Base-by-base conservation (phyloP, 1,140 invertebrate genomes). In the Papilio aristodemus region DNA sequence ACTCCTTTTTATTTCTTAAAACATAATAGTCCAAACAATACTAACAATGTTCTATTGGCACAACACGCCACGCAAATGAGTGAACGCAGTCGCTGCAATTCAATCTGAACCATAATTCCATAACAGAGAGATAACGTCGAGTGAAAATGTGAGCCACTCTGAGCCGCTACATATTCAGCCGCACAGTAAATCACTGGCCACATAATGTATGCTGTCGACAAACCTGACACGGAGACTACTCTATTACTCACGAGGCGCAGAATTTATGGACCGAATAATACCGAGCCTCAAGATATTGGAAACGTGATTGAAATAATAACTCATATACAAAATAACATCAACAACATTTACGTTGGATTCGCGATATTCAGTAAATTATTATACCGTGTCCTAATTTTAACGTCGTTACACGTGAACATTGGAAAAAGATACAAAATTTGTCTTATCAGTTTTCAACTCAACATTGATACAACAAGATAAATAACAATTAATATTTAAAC, bases 251-350 rank as follows among this genome's bases (percentile, higher is more conserved):
- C 72, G 71, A 78, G 77, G 69, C 78, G 73, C 73, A 78, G 75
- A 86, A 88, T 87, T 87, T 88, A 87, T 86, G 85, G 84, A 84
- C 75, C 84, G 77, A 84, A 85, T 83, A 85, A 85, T 78, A 83
- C 71, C 69, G 67, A 77, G 75, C 72, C 77, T 72, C 71, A 67
- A 83, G 77, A 79, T 81, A 84, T 84, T 85, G 79, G 78, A 81
- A 80, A 85, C 80, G 83, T 83, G 83, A 85, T 80, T 58, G 70
- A 77, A 84, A 80, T 83, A 66, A 69, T 64, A 70, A 41, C 58
- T 41, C 62, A 66, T 46, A 66, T 14, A 62, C 37, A 62, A 62
- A 62, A 32, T 32, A 39, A 46, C 25, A 66, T 62, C 32, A 19
- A 62, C 59, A 17, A 46, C 22, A 19, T 54, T 54, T 54, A 54